Percentiles rank a stretch among this genome's conserved stretches.
Conservation (phyloP, 2,113 vertebrate species). For the Thermophis baileyi region DNA sequence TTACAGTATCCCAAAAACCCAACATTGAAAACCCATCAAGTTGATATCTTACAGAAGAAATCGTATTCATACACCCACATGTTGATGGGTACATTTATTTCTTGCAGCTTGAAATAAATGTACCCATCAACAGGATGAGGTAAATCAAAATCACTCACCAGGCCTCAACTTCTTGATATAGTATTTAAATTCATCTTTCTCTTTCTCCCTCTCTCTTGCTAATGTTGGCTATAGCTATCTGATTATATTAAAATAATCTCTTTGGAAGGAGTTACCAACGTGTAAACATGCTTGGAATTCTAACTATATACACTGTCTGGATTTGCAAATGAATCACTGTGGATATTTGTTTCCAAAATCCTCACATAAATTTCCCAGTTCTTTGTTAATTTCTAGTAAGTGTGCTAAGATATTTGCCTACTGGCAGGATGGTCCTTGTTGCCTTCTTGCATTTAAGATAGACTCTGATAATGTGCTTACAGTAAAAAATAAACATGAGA, state of each 20-base stretch:
- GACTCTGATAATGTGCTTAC: neutral
- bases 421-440: neutral
- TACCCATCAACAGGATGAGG: constrained; percentile 41
- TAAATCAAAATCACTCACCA: constrained; percentile 28
- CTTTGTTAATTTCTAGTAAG: neutral
- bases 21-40: constrained; percentile 11
- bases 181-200: constrained; percentile 36
- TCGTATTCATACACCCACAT: constrained; percentile 22
- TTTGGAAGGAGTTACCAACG: neutral
- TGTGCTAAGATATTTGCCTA: neutral
- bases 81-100: neutral
- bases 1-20: constrained; percentile 46
- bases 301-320: neutral
- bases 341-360: constrained; percentile 3
- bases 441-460: neutral
- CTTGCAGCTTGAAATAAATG: constrained; percentile 34
- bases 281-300: constrained; percentile 4
- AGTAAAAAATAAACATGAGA: neutral
- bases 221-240: constrained; percentile 19
- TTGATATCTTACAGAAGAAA: constrained; percentile 16
- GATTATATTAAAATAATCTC: constrained; percentile 34
- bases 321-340: neutral
- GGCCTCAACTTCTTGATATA: neutral
- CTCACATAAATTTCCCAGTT: neutral
- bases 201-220: constrained; percentile 12